Percentiles rank a stretch among this genome's conserved stretches.
phyloP scores from a whole-genome alignment of 2,797 vertebrate species.

The Myotis pilosus region DNA sequence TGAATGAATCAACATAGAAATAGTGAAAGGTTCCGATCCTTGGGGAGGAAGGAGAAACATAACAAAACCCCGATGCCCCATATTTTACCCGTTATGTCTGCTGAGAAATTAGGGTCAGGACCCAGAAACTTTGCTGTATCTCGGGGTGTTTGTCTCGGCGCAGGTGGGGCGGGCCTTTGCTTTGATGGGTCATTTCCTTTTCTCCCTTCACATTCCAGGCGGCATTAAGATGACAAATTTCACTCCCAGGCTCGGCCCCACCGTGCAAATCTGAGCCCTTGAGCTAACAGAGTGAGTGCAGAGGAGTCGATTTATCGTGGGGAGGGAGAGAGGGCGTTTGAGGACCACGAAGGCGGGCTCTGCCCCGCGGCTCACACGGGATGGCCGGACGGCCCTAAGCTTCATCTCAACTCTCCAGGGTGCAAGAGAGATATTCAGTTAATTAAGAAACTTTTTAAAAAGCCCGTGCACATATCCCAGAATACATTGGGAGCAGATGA shows the following conservation, averaged over 20 bases:
- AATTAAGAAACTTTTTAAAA: not conserved
- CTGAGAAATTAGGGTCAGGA: conserved; percentile 71
- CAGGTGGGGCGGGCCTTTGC: conserved; percentile 40
- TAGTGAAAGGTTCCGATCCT: conserved; percentile 52
- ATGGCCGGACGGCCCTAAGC: not conserved
- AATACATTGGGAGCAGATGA: not conserved
- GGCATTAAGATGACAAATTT: conserved; percentile 74
- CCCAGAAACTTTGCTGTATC: conserved; percentile 60
- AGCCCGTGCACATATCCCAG: no score
- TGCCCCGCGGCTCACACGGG: not conserved
- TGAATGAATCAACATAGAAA: conserved; percentile 52
- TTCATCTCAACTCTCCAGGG: not conserved
- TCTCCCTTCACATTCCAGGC: conserved; percentile 57
- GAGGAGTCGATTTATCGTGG: conserved; percentile 52
- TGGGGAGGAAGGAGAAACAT: conserved; percentile 49
- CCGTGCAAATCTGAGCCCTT: conserved; percentile 41
- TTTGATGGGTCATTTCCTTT: conserved; percentile 71
- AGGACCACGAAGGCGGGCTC: not conserved
- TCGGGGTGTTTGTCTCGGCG: conserved; percentile 61
- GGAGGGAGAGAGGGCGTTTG: not conserved
- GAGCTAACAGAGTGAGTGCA: conserved; percentile 54
- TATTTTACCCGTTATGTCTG: conserved; percentile 65
- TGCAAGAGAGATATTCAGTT: not conserved
- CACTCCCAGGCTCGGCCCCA: not conserved
- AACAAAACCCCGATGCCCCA: conserved; percentile 32